Conservation (phyloP, 2,888 invertebrate genomes). For the Nephrotoma appendiculata region DNA sequence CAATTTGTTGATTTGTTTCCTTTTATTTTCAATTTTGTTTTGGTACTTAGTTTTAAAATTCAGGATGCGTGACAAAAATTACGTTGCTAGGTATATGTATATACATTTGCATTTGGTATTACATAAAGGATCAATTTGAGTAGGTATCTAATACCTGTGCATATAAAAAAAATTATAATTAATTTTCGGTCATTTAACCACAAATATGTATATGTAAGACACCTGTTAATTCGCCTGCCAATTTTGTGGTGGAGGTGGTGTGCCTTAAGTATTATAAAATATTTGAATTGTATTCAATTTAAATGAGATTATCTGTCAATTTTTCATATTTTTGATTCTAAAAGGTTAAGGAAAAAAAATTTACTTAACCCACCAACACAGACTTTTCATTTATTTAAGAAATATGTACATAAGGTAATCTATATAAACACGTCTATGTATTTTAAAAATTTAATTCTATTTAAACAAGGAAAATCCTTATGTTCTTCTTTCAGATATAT, state of each 20-base stretch:
- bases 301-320: background rate
- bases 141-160: background rate
- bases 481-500: background rate
- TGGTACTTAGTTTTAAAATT: background rate
- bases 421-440: background rate
- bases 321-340: background rate
- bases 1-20: background rate
- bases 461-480: background rate
- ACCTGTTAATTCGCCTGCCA: background rate
- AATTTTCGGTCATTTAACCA: background rate
- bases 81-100: background rate
- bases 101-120: background rate
- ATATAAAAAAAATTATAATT: background rate
- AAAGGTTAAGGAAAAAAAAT: background rate
- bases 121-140: background rate
- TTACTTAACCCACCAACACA: background rate
- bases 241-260: background rate
- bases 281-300: background rate
- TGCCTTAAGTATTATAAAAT: background rate
- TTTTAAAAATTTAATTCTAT: background rate
- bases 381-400: background rate
- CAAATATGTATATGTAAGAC: background rate
- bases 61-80: background rate
- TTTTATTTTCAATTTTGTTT: background rate
- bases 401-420: background rate